Evolutionary conservation across 2,797 vertebrate genomes (phyloP).

Genomic region (Aldrovandia affinis): DNA sequence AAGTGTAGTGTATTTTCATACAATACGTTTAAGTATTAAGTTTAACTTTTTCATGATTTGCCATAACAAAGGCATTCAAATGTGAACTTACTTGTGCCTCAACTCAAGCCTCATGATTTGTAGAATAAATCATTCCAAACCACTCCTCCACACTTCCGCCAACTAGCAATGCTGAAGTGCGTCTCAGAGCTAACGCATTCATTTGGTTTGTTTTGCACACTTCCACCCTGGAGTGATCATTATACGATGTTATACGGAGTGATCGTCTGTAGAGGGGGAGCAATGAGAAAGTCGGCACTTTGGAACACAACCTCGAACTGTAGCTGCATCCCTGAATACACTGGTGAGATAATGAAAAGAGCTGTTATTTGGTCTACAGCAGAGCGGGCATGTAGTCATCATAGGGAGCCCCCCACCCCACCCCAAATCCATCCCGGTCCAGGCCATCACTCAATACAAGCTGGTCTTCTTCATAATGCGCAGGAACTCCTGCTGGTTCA

Average conservation of each 20-base stretch:
- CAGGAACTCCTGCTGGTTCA: constrained; percentile 92
- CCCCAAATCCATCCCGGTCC: neutral
- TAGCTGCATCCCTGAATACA: neutral
- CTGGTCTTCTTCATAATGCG: constrained; percentile 96
- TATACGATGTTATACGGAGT: neutral
- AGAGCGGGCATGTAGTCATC: neutral
- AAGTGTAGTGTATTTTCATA: too few species aligned
- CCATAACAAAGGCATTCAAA: constrained; percentile 6
- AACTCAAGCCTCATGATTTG: neutral
- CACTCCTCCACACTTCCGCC: neutral
- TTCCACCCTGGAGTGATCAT: neutral
- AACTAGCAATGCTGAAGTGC: neutral
- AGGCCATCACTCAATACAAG: constrained; percentile 77
- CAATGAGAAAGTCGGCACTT: neutral
- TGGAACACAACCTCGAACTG: neutral
- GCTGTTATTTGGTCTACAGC: constrained; percentile 7
- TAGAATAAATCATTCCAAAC: neutral
- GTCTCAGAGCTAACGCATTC: neutral
- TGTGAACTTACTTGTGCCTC: constrained; percentile 1
- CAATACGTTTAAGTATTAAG: too few species aligned
- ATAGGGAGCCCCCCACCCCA: neutral
- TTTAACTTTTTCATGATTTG: neutral
- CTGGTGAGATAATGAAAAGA: neutral
- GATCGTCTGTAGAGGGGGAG: neutral
- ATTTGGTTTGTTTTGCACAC: neutral